Evolutionary conservation across 2,113 vertebrate genomes (phyloP).

Genomic region (Chitala chitala): DNA sequence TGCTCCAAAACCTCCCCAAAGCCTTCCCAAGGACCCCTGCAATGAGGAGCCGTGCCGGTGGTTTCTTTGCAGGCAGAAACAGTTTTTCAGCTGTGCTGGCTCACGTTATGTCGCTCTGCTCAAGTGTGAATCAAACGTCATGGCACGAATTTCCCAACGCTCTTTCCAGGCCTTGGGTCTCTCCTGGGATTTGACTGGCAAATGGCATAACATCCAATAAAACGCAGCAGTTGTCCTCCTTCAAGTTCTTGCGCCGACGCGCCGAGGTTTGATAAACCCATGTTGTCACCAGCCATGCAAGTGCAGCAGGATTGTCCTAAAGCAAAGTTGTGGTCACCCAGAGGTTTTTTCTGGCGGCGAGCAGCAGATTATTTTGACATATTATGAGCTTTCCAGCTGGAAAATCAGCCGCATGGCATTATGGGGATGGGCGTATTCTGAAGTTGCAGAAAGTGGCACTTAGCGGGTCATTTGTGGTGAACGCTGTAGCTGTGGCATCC

Average conservation of each 20-base stretch:
- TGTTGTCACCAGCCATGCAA: neutral
- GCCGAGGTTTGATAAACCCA: neutral
- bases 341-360: neutral
- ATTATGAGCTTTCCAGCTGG: neutral
- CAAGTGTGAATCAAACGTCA: slow-evolving; percentile 13
- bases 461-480: slow-evolving; percentile 20
- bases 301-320: neutral
- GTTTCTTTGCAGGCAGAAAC: neutral
- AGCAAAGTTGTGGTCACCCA: slow-evolving; percentile 4
- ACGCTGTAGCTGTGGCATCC: slow-evolving; percentile 27
- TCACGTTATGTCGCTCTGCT: too few species aligned
- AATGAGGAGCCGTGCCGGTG: too few species aligned
- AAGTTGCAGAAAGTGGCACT: slow-evolving; percentile 5
- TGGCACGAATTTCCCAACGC: slow-evolving; percentile 13
- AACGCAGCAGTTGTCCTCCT: neutral
- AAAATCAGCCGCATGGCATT: slow-evolving; percentile 25
- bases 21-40: too few species aligned
- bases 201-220: neutral
- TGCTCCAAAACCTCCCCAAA: too few species aligned
- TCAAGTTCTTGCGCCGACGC: neutral
- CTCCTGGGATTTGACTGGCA: neutral
- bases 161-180: neutral
- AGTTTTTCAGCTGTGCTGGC: neutral
- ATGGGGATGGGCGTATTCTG: slow-evolving; percentile 17
- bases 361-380: neutral